These are phyloP conservation scores for Aphaenogaster ashmeadi DNA, from an alignment of 1,140 invertebrate species.

Conservation along the genomic window DNA sequence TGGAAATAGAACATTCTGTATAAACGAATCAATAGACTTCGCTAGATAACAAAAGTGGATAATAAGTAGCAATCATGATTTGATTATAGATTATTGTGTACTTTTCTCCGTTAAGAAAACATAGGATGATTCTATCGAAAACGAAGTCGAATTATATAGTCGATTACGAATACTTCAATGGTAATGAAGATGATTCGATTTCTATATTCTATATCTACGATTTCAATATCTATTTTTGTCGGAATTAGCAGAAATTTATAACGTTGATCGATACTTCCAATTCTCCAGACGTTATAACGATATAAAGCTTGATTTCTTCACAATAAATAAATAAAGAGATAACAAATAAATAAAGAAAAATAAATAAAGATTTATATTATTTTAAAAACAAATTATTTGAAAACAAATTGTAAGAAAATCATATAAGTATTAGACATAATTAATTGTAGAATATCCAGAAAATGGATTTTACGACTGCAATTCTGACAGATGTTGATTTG, in stretches of 20 bases:
- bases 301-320: not conserved
- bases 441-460: not conserved
- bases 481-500: not conserved
- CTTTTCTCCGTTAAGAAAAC: not conserved
- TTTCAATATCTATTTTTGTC: constrained; percentile 13
- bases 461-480: not conserved
- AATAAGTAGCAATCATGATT: constrained; percentile 41
- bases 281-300: not conserved
- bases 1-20: not conserved
- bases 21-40: not conserved
- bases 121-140: not conserved
- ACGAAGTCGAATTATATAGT: constrained; percentile 17
- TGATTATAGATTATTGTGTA: constrained; percentile 68
- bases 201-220: too few relatives aligned
- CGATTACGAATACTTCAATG: constrained; percentile 6
- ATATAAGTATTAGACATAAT: not conserved
- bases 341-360: constrained; percentile 19
- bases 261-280: constrained; percentile 1
- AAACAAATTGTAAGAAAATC: constrained; percentile 13
- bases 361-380: constrained; percentile 13
- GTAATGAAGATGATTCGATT: constrained; percentile 19
- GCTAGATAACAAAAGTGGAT: constrained; percentile 22
- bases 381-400: not conserved
- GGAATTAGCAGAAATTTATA: not conserved
- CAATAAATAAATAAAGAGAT: constrained; percentile 1